A percentile compares a stretch with the other conserved stretches of the same genome.
These are phyloP conservation scores for Pteruthius melanotis DNA, from an alignment of 2,113 vertebrate species.

Conservation along the genomic window DNA sequence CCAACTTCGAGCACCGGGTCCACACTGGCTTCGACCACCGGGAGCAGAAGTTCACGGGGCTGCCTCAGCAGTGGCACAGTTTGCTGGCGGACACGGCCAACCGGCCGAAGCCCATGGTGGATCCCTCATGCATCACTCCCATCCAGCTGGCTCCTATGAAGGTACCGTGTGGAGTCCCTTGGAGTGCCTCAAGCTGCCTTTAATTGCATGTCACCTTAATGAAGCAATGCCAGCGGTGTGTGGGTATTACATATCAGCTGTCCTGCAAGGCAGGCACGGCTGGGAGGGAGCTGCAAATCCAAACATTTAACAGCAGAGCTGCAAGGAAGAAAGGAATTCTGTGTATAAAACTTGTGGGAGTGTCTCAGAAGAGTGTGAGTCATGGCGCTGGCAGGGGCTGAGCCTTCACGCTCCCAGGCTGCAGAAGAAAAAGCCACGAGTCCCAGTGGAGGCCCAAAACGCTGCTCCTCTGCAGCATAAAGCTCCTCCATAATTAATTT, in stretches of 20 bases:
- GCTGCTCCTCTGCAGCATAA: neutral
- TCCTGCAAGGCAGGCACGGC: fast-evolving
- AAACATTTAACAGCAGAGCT: neutral
- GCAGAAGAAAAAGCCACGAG: neutral
- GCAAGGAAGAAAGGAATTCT: neutral
- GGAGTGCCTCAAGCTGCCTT: neutral
- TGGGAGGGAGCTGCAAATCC: neutral
- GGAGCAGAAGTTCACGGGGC: conserved; percentile 95
- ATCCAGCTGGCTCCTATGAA: conserved; percentile 99
- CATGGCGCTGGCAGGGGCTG: fast-evolving
- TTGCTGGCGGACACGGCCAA: conserved; percentile 95
- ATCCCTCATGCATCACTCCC: conserved; percentile 97
- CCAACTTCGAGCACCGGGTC: conserved; percentile 98
- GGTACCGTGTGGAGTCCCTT: conserved; percentile 69
- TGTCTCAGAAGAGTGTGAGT: neutral
- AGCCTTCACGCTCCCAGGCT: neutral
- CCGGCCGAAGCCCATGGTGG: conserved; percentile 96
- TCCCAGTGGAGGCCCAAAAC: neutral
- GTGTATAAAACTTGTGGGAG: neutral
- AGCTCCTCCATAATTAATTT: neutral
- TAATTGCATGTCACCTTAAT: fast-evolving
- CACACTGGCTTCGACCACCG: conserved; percentile 96
- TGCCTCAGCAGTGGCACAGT: conserved; percentile 98
- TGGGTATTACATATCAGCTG: fast-evolving
- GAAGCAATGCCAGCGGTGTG: neutral